Base-by-base conservation (phyloP, 2,113 vertebrate species). In the Oostethus manadensis region DNA sequence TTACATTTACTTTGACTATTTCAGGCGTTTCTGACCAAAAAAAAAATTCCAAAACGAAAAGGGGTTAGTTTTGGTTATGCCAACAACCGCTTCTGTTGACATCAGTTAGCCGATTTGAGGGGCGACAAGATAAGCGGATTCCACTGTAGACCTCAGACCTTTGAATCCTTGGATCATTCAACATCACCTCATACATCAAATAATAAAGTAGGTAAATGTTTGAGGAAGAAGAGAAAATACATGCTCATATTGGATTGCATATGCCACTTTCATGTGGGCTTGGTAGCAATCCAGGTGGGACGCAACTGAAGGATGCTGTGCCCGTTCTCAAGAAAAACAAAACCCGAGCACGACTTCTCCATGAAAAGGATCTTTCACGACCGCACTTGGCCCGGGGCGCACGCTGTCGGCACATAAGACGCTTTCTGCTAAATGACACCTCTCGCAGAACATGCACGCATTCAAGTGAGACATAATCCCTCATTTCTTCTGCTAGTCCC, bases 321-420 rank as follows among this genome's bases (percentile, higher is more conserved):
- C 66, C 64, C 73, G 62, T 71, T 74, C 44, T 54, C 54, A 74
- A 75, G 62, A 56, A 71, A 72, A 84, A 73, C 66, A 79, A 81
- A 76, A 59, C 71, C 64, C 57, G 26, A 70, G 64, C 62, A 69
- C 48, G 74, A 80, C 48, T 82, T 73, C 66, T 74, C 56, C 73
- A 71, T 73, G 71, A 84, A 81, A 65, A 47, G 73, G 7, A 66
- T 83, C 77, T 84, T 85, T 82, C 72, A 81, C 64, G 71, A 73
- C 43, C 58, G 13, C 16, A 77, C 26, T 50, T 81, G 70, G 63
- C 80, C 70, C 66, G 49, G 17, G 74, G 56, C 53, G n/a, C 65
- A 68, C 78, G 63, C 63, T 58, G 68, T 66, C 68, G 60, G 38
- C 20, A 35, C 50, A 79, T 66, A 53, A 70, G 62, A 66, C 58